A percentile compares a stretch with the other conserved stretches of the same genome.
Evolutionary conservation across 2,888 invertebrate species (phyloP).

Genomic region (Parnassius apollo): DNA sequence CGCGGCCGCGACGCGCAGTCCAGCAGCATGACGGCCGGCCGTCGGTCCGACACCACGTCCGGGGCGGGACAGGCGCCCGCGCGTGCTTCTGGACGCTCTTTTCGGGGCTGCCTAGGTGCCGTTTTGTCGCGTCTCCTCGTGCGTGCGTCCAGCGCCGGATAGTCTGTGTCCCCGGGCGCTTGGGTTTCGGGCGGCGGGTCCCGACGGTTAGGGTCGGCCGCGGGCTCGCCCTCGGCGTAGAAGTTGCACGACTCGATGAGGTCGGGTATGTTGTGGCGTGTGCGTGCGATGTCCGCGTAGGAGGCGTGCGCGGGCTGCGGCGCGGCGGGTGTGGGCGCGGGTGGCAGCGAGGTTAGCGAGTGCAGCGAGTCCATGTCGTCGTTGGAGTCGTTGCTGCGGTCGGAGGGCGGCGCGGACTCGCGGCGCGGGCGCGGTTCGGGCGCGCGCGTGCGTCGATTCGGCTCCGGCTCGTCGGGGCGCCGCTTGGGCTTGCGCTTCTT

Average conservation of each 20-base stretch:
- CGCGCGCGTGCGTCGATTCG: constrained; percentile 63
- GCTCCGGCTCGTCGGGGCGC: constrained; percentile 73
- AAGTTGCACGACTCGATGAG: constrained; percentile 77
- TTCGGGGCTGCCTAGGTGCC: constrained; percentile 33
- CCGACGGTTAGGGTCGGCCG: constrained; percentile 26
- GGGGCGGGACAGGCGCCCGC: constrained; percentile 68
- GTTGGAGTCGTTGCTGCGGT: constrained; percentile 90
- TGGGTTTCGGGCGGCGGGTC: constrained; percentile 41
- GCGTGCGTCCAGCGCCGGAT: constrained; percentile 38
- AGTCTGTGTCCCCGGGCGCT: constrained; percentile 40
- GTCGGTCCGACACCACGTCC: constrained; percentile 69
- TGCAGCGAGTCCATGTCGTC: constrained; percentile 92
- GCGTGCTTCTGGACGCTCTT: constrained; percentile 42
- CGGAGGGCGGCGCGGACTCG: constrained; percentile 90
- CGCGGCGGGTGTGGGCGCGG: constrained; percentile 85
- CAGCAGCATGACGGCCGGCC: constrained; percentile 88
- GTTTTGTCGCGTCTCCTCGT: constrained; percentile 26
- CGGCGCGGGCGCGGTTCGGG: constrained; percentile 61
- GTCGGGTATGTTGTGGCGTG: constrained; percentile 73
- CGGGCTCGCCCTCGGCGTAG: constrained; percentile 56
- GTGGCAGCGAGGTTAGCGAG: constrained; percentile 85
- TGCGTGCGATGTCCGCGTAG: constrained; percentile 91
- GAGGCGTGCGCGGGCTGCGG: constrained; percentile 78
- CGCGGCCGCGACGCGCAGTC: constrained; percentile 79
- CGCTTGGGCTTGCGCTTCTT: constrained; percentile 91